Base-by-base conservation (phyloP, 2,113 vertebrate genomes). In the Apistogramma diplotaenia region DNA sequence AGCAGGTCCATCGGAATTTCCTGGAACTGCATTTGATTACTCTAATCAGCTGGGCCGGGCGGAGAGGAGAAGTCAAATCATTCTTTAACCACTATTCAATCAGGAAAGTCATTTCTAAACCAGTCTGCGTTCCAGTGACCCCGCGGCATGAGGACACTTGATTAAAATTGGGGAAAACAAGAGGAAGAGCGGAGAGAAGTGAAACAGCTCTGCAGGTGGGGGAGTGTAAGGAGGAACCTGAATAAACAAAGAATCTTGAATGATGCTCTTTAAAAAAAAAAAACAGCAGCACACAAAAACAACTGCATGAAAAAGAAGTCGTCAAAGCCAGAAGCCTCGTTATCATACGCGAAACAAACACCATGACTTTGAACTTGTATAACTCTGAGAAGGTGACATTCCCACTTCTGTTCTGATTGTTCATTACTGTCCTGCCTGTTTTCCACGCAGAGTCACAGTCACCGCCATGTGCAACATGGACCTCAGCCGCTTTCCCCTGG, bases 391-490 rank as follows among this genome's bases (percentile, higher is more conserved):
- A 8, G 49, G 25, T 56, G 27, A 5, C 33, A 15, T 70, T 61
- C 12, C 23, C 5, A 18, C 43, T 51, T 19, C 4, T 56, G 16
- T 58, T 49, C 4, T 4, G 18, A 33, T 40, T 65, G 51, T 6
- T 33, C 16, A 21, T 13, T 61, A 12, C 31, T 46, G n/a, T 76
- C 23, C 8, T 81, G 53, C 55, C 87, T 82, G 75, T 80, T 92
- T 53, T 72, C 83, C 91, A 91, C 86, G 79, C 89, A 99, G 98
- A 93, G 97, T 99, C 51, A 99, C 98, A 2, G 98, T 99, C 80
- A 99, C 98, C 0, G 97, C 98, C 5, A 99, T 99, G 98, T 99
- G 98, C 92, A 99, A 99, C 91, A 99, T 99, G 98, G 98, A 99
- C 92, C 98, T 99, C 57, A 99, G 98, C 83, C 96, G 97, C 16